Base-by-base conservation (phyloP, 2,888 invertebrate genomes). In the Apamea monoglypha region DNA sequence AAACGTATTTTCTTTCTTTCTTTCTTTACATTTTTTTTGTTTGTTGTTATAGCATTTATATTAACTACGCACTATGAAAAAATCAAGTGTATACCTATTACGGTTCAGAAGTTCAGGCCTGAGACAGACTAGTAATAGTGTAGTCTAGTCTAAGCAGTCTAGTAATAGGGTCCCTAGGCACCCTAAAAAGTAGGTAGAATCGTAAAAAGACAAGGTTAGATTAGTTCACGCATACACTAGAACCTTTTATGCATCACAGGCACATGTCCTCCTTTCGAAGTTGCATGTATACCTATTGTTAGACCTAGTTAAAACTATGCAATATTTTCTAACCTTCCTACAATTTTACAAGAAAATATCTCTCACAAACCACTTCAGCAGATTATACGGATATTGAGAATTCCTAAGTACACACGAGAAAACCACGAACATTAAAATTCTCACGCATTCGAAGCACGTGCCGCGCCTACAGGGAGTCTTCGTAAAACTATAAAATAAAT, bases 401-500 rank as follows among this genome's bases (percentile, higher is more conserved):
- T 81, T 78, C 73, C 44, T 67, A 80, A 78, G 78, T 75, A 82
- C 36, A 64, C 14, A 70, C 76, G 75, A 83, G 81, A 78, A 85
- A 87, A 77, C 78, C 78, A 78, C 74, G 40, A 14, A 69, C 76
- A 83, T 88, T 88, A 83, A 80, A 81, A 84, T 80, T 66, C 67
- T 71, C 68, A 69, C 61, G 72, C 53, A 89, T 87, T 88, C 87
- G 71, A 64, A 76, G 36, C 89, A 89, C 89, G 89, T 88, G 79
- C 70, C n/a, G 12, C 56, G 86, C 86, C 88, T 83, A 87, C 83
- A 29, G 83, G 76, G 80, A 87, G 83, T 85, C 74, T 82, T 81
- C 79, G 80, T 86, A 87, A 86, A 89, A 89, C 89, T 89, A 88
- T 89, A 82, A 89, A 85, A 89, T 88, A 89, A 86, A 88, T 85